These are phyloP conservation scores for Rhynchophorus ferrugineus DNA, from an alignment of 1,140 invertebrate genomes.

Conservation along the genomic window DNA sequence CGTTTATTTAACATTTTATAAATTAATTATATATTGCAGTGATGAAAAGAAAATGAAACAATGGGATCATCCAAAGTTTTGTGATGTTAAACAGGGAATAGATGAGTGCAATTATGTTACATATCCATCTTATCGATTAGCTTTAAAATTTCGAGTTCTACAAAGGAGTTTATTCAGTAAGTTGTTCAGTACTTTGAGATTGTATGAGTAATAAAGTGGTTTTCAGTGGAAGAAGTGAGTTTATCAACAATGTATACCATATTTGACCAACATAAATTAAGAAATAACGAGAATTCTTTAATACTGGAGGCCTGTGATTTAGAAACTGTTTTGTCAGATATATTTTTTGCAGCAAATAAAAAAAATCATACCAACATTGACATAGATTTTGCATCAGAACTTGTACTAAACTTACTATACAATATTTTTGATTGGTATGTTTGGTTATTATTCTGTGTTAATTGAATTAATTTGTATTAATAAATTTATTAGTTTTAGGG, in stretches of 20 bases:
- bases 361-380: constrained; percentile 47
- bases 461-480: neutral
- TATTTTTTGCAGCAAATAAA: constrained; percentile 56
- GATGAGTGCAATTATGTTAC: constrained; percentile 66
- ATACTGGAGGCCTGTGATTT: constrained; percentile 51
- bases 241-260: constrained; percentile 46
- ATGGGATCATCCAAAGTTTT: constrained; percentile 50
- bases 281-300: constrained; percentile 49
- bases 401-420: constrained; percentile 53
- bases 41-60: constrained; percentile 41
- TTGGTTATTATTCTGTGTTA: neutral
- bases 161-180: constrained; percentile 59
- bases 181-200: constrained; percentile 20
- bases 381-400: constrained; percentile 49
- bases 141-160: constrained; percentile 67
- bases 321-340: constrained; percentile 53
- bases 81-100: constrained; percentile 45
- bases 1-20: neutral
- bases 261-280: constrained; percentile 55
- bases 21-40: constrained; percentile 34
- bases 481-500: constrained; percentile 39
- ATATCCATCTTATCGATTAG: constrained; percentile 74
- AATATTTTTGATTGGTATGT: constrained; percentile 58
- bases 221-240: constrained; percentile 54
- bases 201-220: constrained; percentile 17